Percentiles rank a stretch among this genome's conserved stretches.
phyloP scores from a whole-genome alignment of 2,888 invertebrate species.

The Trissolcus japonicus region DNA sequence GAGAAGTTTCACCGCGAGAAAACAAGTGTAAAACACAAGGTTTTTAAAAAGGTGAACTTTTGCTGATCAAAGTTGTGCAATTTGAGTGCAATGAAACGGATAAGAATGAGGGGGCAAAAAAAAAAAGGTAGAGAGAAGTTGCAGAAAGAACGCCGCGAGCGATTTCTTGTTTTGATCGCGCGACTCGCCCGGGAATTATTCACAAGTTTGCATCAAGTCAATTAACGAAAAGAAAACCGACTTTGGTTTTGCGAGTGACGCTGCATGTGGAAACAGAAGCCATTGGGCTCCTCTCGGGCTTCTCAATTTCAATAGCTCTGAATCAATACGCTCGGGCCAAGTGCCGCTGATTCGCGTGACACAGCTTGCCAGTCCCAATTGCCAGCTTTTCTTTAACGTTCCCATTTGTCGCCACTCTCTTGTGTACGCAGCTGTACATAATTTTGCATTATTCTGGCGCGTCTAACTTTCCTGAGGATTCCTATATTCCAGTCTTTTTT shows the following conservation, averaged over 20 bases:
- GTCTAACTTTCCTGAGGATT: not conserved
- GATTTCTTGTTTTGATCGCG: not conserved
- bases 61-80: conserved; percentile 51
- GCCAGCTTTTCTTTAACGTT: conserved; percentile 5
- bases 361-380: not conserved
- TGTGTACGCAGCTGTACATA: not conserved
- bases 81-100: conserved; percentile 39
- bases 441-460: not conserved
- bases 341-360: conserved; percentile 2
- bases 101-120: conserved; percentile 34
- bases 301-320: conserved; percentile 26
- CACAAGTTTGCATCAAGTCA: conserved; percentile 41
- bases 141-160: not conserved
- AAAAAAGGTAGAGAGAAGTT: too few relatives aligned
- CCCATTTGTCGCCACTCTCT: not conserved
- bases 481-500: not conserved
- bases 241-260: not conserved
- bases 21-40: conserved; percentile 49
- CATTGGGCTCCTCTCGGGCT: conserved; percentile 12
- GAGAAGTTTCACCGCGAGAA: conserved; percentile 43
- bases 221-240: conserved; percentile 39
- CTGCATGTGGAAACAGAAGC: conserved; percentile 24
- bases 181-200: conserved; percentile 26
- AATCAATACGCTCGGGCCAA: conserved; percentile 24
- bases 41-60: conserved; percentile 46